phyloP scores from a whole-genome alignment of 2,888 invertebrate species.

The Gastracanthus pulcherrimus region DNA sequence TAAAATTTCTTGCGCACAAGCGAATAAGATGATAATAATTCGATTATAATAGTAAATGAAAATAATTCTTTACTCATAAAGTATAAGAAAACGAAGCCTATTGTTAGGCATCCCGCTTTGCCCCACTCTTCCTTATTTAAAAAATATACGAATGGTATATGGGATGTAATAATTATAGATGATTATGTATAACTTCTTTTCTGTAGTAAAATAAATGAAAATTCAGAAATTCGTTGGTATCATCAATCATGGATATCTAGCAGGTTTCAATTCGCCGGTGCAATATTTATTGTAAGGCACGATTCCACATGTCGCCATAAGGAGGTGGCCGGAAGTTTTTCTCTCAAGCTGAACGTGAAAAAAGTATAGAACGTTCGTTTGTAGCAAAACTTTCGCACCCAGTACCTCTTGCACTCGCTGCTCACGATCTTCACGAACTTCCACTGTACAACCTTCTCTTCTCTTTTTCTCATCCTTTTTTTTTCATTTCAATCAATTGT shows the following conservation, averaged over 20 bases:
- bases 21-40: too few relatives aligned
- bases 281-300: constrained; percentile 35
- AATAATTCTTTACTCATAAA: too few relatives aligned
- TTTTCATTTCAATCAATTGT: constrained; percentile 27
- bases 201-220: background rate
- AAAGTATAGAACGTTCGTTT: constrained; percentile 31
- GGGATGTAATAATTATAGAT: too few relatives aligned
- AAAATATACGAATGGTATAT: too few relatives aligned
- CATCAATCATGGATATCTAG: constrained; percentile 4
- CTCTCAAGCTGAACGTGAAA: constrained; percentile 13
- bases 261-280: background rate
- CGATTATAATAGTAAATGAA: too few relatives aligned
- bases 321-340: constrained; percentile 40
- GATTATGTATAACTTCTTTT: too few relatives aligned
- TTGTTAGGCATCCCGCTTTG: too few relatives aligned
- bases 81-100: too few relatives aligned
- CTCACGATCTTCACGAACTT: constrained; percentile 37
- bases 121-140: too few relatives aligned
- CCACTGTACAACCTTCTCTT: background rate
- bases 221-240: background rate
- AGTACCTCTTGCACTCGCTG: constrained; percentile 34
- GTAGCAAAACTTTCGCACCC: constrained; percentile 29
- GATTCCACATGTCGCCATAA: constrained; percentile 29
- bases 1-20: too few relatives aligned
- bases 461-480: background rate